These are phyloP conservation scores for Crax fasciolata DNA, from an alignment of 2,797 vertebrate genomes.

Conservation along the genomic window DNA sequence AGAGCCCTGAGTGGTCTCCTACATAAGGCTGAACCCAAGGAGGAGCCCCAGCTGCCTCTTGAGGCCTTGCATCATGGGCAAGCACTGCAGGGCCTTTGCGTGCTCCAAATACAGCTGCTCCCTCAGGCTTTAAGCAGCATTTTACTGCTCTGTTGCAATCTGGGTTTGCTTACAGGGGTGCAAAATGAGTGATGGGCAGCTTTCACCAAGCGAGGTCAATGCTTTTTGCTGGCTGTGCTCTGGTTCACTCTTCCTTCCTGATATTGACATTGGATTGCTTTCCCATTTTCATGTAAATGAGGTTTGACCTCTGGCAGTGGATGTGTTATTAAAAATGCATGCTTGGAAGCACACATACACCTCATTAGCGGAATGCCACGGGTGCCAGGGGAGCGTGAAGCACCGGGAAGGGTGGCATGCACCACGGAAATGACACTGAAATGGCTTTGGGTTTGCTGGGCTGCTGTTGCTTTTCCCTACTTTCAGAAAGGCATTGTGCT, in stretches of 20 bases:
- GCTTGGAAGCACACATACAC: constrained; percentile 34
- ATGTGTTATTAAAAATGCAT: constrained; percentile 56
- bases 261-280: constrained; percentile 17
- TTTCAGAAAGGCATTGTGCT: neutral
- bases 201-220: neutral
- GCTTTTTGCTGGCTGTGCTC: constrained; percentile 13
- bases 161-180: neutral
- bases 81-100: neutral
- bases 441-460: neutral
- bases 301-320: constrained; percentile 30
- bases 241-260: constrained; percentile 25
- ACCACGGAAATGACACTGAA: neutral
- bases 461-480: neutral
- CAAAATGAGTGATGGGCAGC: constrained; percentile 40
- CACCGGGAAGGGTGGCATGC: neutral
- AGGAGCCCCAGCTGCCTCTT: neutral
- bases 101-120: neutral
- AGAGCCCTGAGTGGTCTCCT: neutral
- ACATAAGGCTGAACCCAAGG: neutral
- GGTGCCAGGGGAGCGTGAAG: neutral
- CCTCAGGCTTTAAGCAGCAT: neutral
- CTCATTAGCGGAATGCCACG: constrained; percentile 51
- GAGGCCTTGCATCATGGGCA: neutral
- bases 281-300: constrained; percentile 41
- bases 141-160: neutral